Evolutionary conservation across 2,797 vertebrate genomes (phyloP).

Genomic region (Chiroxiphia lanceolata): DNA sequence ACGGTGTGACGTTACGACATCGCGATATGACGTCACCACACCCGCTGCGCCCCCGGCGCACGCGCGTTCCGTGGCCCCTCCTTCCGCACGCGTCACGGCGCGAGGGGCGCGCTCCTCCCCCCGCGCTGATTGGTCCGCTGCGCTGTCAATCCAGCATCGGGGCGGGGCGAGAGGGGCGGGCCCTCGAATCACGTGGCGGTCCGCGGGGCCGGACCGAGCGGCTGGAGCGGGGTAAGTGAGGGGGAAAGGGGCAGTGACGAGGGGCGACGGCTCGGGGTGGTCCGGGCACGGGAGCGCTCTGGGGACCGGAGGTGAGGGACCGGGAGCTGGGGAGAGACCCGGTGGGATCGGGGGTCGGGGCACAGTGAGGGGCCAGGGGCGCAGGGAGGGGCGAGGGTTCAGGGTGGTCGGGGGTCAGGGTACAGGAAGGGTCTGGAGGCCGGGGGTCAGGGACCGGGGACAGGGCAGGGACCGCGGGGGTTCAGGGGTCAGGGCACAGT

Average conservation of each 20-base stretch:
- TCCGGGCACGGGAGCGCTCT: not conserved
- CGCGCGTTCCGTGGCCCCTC: not conserved
- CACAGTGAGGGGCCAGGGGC: not conserved
- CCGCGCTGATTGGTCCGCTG: fast-evolving
- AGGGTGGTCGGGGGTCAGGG: not conserved
- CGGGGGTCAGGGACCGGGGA: not conserved
- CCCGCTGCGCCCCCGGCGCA: not conserved
- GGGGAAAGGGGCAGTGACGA: too few relatives aligned
- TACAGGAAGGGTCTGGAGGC: too few relatives aligned
- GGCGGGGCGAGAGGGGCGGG: not conserved
- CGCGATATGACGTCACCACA: not conserved
- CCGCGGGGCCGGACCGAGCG: too few relatives aligned
- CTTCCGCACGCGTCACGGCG: not conserved
- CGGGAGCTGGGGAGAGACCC: too few relatives aligned
- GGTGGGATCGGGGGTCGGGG: too few relatives aligned
- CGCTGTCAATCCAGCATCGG: fast-evolving
- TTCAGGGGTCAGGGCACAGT: too few relatives aligned
- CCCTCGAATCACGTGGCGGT: not conserved
- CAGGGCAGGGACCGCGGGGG: too few relatives aligned
- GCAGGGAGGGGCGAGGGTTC: too few relatives aligned
- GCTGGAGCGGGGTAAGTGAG: not conserved
- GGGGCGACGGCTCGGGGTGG: not conserved
- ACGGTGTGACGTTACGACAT: not conserved
- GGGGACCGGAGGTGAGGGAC: too few relatives aligned
- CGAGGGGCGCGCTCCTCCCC: fast-evolving